Conservation (phyloP, 2,113 vertebrate species). For the Ibidorhyncha struthersii region DNA sequence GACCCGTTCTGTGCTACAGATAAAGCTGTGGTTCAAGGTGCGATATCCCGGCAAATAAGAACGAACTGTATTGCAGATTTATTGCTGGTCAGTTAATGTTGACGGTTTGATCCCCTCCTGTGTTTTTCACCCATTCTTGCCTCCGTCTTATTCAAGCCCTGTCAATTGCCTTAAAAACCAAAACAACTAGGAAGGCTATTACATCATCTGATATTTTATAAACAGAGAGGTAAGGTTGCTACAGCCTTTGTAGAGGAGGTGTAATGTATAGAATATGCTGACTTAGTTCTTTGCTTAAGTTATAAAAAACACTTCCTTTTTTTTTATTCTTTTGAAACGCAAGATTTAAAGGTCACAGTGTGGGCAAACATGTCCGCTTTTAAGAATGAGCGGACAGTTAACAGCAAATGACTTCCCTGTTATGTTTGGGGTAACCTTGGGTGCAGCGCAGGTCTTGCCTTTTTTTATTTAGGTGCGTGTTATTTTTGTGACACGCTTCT, state of each 20-base stretch:
- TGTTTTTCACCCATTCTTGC: neutral
- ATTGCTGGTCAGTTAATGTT: neutral
- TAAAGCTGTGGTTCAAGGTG: neutral
- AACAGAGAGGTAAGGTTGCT: neutral
- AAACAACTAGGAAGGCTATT: neutral
- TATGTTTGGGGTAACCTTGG: neutral
- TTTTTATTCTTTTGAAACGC: neutral
- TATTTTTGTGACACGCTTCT: neutral
- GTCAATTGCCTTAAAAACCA: neutral
- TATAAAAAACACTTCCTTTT: neutral
- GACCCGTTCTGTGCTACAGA: neutral
- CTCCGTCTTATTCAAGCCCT: neutral
- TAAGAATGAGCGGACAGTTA: neutral
- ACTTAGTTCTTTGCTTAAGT: neutral
- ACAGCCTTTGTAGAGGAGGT: neutral
- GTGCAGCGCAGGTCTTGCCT: neutral
- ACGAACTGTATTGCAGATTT: neutral
- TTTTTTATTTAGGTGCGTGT: too few relatives aligned
- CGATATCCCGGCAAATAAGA: neutral
- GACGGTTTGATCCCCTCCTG: neutral
- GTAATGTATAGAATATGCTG: neutral
- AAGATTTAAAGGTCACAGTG: accelerated
- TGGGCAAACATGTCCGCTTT: neutral
- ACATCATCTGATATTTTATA: neutral
- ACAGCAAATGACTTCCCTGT: neutral